Percentiles rank a stretch among this genome's conserved stretches.
These are phyloP conservation scores for Lathamus discolor DNA, from an alignment of 2,113 vertebrate species.

Conservation along the genomic window DNA sequence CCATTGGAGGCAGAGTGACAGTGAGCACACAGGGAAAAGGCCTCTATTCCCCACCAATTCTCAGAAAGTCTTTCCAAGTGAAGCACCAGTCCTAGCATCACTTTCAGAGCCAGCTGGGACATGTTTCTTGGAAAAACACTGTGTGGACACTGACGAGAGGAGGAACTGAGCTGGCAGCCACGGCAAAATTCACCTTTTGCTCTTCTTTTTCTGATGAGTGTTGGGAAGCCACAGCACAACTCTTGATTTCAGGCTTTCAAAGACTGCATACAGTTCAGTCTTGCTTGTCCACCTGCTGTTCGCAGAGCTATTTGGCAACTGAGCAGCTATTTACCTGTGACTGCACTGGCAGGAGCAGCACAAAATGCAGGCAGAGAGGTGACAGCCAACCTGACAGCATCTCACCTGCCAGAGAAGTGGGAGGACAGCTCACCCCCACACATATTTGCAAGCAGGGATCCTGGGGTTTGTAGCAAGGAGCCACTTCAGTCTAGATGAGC, in stretches of 20 bases:
- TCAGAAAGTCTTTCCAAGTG: background rate
- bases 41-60: background rate
- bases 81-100: background rate
- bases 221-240: background rate
- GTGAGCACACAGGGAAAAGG: rapidly evolving
- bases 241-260: background rate
- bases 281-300: background rate
- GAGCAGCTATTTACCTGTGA: background rate
- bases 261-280: background rate
- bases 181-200: background rate
- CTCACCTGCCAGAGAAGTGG: background rate
- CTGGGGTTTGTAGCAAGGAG: background rate
- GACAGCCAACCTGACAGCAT: background rate
- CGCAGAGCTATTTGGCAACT: background rate
- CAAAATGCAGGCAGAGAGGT: background rate
- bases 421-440: background rate
- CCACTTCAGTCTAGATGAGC: rapidly evolving
- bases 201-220: background rate
- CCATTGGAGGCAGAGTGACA: background rate
- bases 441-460: background rate
- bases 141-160: background rate
- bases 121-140: background rate
- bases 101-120: background rate
- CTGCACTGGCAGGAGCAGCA: background rate
- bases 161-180: background rate